phyloP scores from a whole-genome alignment of 2,113 vertebrate genomes.

The Chrysochloris asiatica region DNA sequence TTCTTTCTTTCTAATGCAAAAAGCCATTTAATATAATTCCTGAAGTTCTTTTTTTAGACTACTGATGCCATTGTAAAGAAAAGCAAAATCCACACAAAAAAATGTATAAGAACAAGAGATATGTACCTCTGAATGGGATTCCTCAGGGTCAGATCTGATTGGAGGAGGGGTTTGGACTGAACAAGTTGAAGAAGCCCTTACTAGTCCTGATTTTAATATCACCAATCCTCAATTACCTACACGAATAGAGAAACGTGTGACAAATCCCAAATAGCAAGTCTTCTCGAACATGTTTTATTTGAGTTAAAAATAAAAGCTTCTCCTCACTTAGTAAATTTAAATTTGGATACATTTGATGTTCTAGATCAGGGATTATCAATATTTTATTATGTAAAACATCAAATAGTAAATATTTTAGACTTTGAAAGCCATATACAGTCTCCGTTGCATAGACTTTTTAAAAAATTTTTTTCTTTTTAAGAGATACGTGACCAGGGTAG shows the following conservation, averaged over 20 bases:
- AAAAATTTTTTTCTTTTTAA: background rate
- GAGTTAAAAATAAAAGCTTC: background rate
- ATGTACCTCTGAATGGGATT: background rate
- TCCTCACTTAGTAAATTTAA: background rate
- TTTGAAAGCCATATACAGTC: background rate
- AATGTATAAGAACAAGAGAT: background rate
- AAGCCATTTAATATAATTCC: background rate
- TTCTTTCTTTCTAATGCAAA: background rate
- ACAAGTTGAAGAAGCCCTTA: background rate
- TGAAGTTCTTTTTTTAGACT: background rate
- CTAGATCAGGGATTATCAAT: background rate
- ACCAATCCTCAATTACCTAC: background rate
- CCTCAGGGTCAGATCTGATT: background rate
- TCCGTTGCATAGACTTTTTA: background rate
- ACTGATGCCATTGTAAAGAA: constrained; percentile 8
- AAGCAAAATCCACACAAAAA: constrained; percentile 15
- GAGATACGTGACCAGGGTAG: no score
- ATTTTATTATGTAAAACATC: background rate
- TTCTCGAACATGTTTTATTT: background rate
- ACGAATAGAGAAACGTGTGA: background rate
- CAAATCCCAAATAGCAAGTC: background rate
- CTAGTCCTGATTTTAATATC: background rate
- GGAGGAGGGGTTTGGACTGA: background rate
- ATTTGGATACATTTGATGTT: background rate
- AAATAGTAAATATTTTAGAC: constrained; percentile 14